phyloP scores from a whole-genome alignment of 2,888 invertebrate species.

The Caenorhabditis sulstoni region DNA sequence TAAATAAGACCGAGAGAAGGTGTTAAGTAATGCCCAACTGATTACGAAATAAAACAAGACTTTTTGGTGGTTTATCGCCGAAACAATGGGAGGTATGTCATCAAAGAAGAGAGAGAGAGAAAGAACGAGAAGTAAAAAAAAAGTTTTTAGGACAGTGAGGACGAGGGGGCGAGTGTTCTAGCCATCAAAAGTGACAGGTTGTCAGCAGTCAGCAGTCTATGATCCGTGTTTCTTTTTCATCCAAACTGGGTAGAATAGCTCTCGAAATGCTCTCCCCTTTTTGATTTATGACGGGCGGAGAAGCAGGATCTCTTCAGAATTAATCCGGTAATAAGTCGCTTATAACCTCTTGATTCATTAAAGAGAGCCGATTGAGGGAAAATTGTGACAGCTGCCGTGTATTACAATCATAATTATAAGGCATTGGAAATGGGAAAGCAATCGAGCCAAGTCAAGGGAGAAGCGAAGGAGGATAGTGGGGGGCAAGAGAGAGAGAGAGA shows the following conservation, averaged over 20 bases:
- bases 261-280: too few relatives aligned
- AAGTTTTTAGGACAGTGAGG: conserved; percentile 25
- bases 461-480: not conserved
- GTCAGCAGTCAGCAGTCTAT: conserved; percentile 31
- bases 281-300: conserved; percentile 21
- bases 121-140: conserved; percentile 7
- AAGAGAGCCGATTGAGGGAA: conserved; percentile 40
- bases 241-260: too few relatives aligned
- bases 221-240: conserved; percentile 16
- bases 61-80: conserved; percentile 23
- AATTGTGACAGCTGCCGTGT: conserved; percentile 51
- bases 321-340: conserved; percentile 41
- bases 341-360: conserved; percentile 48
- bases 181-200: conserved; percentile 56
- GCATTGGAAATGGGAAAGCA: not conserved
- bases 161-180: conserved; percentile 36
- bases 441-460: conserved; percentile 24
- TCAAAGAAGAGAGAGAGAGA: not conserved
- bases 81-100: conserved; percentile 44
- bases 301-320: conserved; percentile 6
- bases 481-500: not conserved
- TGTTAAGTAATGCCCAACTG: conserved; percentile 29
- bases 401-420: conserved; percentile 47
- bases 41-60: conserved; percentile 25
- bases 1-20: conserved; percentile 13